Evolutionary conservation across 2,113 vertebrate genomes (phyloP).

Genomic region (Ascaphus truei): DNA sequence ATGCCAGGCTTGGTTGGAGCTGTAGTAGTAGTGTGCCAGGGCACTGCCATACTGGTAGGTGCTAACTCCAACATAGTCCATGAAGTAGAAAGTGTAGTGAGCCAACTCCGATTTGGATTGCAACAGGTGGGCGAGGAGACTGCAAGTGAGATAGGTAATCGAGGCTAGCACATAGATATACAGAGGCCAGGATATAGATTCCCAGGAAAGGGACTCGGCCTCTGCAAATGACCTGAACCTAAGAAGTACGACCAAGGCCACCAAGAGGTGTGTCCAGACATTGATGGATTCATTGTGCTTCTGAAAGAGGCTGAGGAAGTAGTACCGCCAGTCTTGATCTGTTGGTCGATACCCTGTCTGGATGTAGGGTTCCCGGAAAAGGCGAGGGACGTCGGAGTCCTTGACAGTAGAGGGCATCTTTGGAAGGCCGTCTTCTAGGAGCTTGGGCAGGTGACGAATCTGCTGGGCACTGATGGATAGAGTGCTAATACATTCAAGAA

Average conservation of each 20-base stretch:
- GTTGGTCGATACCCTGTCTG: conserved; percentile 77
- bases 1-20: conserved; percentile 76
- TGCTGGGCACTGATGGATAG: conserved; percentile 74
- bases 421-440: conserved; percentile 67
- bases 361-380: conserved; percentile 90
- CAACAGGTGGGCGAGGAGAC: conserved; percentile 83
- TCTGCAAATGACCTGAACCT: conserved; percentile 72
- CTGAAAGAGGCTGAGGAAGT: conserved; percentile 87
- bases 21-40: conserved; percentile 85
- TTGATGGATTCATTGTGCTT: conserved; percentile 89
- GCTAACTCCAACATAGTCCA: conserved; percentile 87
- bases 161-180: conserved; percentile 73
- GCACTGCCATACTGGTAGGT: conserved; percentile 87
- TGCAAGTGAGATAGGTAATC: conserved; percentile 77
- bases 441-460: conserved; percentile 64
- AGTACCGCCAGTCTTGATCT: conserved; percentile 80
- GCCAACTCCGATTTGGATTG: conserved; percentile 84
- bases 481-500: conserved; percentile 72
- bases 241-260: conserved; percentile 66
- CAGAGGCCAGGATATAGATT: conserved; percentile 66
- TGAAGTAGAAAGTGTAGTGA: conserved; percentile 88
- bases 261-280: conserved; percentile 88
- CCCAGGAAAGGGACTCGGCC: conserved; percentile 51
- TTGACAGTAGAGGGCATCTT: conserved; percentile 70
- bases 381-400: conserved; percentile 71